These are phyloP conservation scores for Lithophane leautieri DNA, from an alignment of 2,888 invertebrate species.

Conservation along the genomic window DNA sequence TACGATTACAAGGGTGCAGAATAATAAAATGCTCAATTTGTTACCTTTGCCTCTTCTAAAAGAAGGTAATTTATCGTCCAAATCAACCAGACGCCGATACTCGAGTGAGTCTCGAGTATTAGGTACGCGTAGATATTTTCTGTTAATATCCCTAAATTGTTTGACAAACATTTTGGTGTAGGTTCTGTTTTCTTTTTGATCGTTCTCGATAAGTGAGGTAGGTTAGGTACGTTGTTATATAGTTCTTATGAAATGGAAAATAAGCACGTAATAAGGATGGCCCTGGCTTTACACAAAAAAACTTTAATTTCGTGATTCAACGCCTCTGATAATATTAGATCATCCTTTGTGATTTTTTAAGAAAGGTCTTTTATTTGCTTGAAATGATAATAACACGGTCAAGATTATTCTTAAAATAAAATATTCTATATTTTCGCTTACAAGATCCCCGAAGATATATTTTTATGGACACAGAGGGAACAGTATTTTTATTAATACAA, in stretches of 20 bases:
- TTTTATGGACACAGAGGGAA: constrained; percentile 29
- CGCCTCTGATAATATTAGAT: not conserved
- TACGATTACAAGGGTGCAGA: constrained; percentile 82
- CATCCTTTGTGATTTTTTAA: not conserved
- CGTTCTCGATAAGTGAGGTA: no score
- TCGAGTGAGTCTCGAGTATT: constrained; percentile 61
- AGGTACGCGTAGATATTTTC: constrained; percentile 55
- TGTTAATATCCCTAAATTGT: constrained; percentile 26
- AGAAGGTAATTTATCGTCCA: constrained; percentile 76
- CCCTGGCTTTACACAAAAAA: not conserved
- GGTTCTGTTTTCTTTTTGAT: not conserved
- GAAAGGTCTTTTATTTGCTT: not conserved
- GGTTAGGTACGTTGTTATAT: not conserved
- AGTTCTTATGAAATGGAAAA: not conserved
- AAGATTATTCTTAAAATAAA: constrained; percentile 16
- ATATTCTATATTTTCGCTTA: not conserved
- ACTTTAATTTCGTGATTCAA: not conserved
- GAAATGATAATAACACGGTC: not conserved
- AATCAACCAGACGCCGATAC: constrained; percentile 72
- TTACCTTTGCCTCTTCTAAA: constrained; percentile 79
- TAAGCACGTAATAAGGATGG: not conserved
- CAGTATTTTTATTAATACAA: constrained; percentile 49
- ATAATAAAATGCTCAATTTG: constrained; percentile 87
- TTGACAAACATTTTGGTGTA: constrained; percentile 7
- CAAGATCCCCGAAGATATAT: constrained; percentile 8